These are phyloP conservation scores for Conus ventricosus DNA, from an alignment of 1,140 invertebrate genomes.

Conservation along the genomic window DNA sequence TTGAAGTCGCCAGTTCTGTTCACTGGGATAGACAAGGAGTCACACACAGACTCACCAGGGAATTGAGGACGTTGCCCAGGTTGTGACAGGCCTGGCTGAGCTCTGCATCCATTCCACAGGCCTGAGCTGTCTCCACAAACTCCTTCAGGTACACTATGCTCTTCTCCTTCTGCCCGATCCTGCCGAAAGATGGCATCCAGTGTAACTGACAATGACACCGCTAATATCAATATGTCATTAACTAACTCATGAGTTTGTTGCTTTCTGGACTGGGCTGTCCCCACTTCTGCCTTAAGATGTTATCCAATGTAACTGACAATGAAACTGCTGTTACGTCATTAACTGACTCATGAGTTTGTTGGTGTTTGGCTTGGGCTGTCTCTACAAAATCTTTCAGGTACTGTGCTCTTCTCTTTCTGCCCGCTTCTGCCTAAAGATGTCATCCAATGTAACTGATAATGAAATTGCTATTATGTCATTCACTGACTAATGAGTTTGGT, in stretches of 20 bases:
- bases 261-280: neutral
- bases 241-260: neutral
- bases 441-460: neutral
- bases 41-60: slow-evolving; percentile 56
- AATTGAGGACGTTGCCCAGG: slow-evolving; percentile 71
- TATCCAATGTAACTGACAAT: neutral
- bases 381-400: slow-evolving; percentile 72
- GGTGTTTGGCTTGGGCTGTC: slow-evolving; percentile 63
- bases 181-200: slow-evolving; percentile 36
- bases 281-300: neutral
- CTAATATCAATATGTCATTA: neutral
- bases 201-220: neutral
- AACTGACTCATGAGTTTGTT: no score
- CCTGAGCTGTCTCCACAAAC: slow-evolving; percentile 72
- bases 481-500: no score
- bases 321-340: no score
- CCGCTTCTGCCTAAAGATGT: slow-evolving; percentile 58
- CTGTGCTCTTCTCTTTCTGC: slow-evolving; percentile 68
- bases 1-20: no score
- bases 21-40: no score
- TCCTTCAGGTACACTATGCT: slow-evolving; percentile 71
- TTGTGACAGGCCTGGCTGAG: slow-evolving; percentile 72
- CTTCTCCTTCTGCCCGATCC: slow-evolving; percentile 69
- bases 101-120: slow-evolving; percentile 67
- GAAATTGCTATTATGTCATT: neutral